Evolutionary conservation across 2,888 invertebrate species (phyloP), one percentile per base, ranked within the genome.

Genomic region (Mellilla xanthometata): DNA sequence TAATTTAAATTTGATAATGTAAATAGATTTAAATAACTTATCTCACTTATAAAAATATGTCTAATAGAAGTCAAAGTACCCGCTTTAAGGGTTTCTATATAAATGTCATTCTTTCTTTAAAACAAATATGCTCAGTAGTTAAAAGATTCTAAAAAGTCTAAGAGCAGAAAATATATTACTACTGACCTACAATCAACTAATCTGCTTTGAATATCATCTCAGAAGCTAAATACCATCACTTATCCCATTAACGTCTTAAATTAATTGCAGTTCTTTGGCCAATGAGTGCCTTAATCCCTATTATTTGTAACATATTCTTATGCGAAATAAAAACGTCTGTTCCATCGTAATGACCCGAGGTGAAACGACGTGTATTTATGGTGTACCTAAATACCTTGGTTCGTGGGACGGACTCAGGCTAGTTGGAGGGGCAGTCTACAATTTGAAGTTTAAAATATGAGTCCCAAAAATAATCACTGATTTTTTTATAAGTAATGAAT

Each of bases 311-410:
- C 38, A 44, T 47, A 55, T 56, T 53, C 40, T 36, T 5, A 48
- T 26, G 31, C 29, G 54, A 54, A 58, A 40, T 35, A 43, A 40
- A 57, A 45, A 45, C 11, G 51, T 26, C 40, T 28, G 52, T 51
- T 48, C n/a, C 28, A 38, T 39, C 41, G 41, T 48, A 41, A 48
- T 48, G 33, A 29, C 29, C 32, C 41, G 19, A 41, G 29, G 38
- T 32, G 33, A 48, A 41, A 29, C 41, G 47, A 41, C 47, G 41
- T 24, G 36, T 41, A 48, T 48, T 47, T 47, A 47, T 42, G 36
- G 33, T 29, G 12, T 42, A 23, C 29, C 47, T 42, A 39, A 48
- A 48, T 48, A 42, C 15, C 41, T 19, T 19, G 7, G 28, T 10
- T 9, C 10, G 6, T 9, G 46, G 35, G 30, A n/a, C 40, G 46